phyloP scores from a whole-genome alignment of 2,113 vertebrate species.

The Menura novaehollandiae region DNA sequence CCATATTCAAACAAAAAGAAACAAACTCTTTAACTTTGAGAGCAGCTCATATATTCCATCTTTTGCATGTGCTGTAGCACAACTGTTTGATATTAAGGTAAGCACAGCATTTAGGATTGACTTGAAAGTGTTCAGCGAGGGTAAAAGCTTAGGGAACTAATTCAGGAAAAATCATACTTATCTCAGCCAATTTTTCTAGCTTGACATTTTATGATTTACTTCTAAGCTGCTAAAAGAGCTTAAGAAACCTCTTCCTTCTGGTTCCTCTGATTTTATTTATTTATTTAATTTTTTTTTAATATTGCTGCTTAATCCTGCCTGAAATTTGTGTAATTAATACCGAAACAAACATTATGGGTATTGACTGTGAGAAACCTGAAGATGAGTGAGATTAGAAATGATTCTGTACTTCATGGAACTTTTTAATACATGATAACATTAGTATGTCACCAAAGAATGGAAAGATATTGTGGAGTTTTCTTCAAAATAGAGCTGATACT shows the following conservation, averaged over 20 bases:
- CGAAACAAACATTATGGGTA: background rate
- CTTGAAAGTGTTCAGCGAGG: constrained; percentile 64
- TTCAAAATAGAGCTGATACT: background rate
- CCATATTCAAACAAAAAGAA: constrained; percentile 14
- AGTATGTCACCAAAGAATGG: background rate
- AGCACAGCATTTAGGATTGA: constrained; percentile 62
- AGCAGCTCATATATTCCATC: background rate
- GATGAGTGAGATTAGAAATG: constrained; percentile 30
- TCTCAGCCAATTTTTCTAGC: constrained; percentile 72
- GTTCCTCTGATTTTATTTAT: constrained; percentile 21
- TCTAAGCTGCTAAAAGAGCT: constrained; percentile 75
- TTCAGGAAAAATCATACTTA: constrained; percentile 70
- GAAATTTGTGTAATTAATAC: constrained; percentile 66
- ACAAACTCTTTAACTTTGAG: background rate
- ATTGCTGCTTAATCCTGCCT: constrained; percentile 63
- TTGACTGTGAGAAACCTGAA: constrained; percentile 35
- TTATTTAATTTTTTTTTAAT: background rate
- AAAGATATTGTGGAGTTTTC: background rate
- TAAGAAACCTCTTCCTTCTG: constrained; percentile 68
- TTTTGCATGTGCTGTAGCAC: constrained; percentile 30
- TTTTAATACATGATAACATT: background rate
- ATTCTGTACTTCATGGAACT: background rate
- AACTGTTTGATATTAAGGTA: constrained; percentile 61
- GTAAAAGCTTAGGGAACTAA: constrained; percentile 73
- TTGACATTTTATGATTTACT: constrained; percentile 77